A percentile compares a stretch with the other conserved stretches of the same genome.
Evolutionary conservation across 2,113 vertebrate genomes (phyloP).

Genomic region (Gallinago media): DNA sequence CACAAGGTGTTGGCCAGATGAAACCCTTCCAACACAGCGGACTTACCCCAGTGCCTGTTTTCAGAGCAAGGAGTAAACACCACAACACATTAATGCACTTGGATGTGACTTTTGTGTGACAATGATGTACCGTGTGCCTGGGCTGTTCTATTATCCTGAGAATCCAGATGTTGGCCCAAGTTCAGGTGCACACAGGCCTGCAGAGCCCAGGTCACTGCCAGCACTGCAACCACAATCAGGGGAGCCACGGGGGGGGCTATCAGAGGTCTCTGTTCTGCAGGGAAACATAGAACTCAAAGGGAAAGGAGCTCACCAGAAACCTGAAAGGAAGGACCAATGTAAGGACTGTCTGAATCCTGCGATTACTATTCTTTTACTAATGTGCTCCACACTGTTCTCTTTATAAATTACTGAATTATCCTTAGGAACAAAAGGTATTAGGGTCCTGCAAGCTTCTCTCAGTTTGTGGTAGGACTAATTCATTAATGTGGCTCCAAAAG

Average conservation of each 20-base stretch:
- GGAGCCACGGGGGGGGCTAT: fast-evolving
- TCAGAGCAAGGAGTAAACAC: not conserved
- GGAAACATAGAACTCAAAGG: fast-evolving
- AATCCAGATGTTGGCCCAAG: not conserved
- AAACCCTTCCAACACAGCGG: not conserved
- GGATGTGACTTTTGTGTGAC: not conserved
- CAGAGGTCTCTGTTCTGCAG: not conserved
- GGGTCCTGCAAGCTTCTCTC: conserved; percentile 75
- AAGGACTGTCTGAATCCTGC: not conserved
- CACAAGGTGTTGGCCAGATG: fast-evolving
- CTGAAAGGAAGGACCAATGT: not conserved
- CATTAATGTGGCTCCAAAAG: conserved; percentile 83
- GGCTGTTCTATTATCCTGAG: not conserved
- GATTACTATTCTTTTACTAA: conserved; percentile 43
- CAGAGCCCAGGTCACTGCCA: not conserved
- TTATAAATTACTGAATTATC: conserved; percentile 79
- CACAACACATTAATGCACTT: not conserved
- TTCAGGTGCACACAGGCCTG: not conserved
- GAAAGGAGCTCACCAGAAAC: not conserved
- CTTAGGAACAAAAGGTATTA: conserved; percentile 79
- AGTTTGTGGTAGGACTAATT: conserved; percentile 85
- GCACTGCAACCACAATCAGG: not conserved
- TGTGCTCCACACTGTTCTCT: conserved; percentile 64
- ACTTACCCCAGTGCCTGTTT: not conserved
- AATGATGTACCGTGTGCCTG: fast-evolving